A percentile compares a stretch with the other conserved stretches of the same genome.
phyloP scores from a whole-genome alignment of 2,113 vertebrate genomes.

The Megalops atlanticus region DNA sequence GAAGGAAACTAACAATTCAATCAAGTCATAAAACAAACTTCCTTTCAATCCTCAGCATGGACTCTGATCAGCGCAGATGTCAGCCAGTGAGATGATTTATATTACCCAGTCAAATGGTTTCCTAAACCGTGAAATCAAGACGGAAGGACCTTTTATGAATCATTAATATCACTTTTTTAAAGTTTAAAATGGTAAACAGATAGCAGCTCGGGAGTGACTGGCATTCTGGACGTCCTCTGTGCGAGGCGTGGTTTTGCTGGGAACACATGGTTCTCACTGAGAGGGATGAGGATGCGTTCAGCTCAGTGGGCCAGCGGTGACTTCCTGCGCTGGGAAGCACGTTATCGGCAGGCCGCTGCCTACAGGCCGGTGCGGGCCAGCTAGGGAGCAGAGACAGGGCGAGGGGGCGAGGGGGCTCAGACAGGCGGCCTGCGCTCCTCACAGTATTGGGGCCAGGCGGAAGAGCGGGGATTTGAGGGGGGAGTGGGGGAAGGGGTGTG shows the following conservation, averaged over 20 bases:
- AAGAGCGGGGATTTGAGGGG: background rate
- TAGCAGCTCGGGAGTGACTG: background rate
- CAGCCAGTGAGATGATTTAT: no score
- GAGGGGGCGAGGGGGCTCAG: background rate
- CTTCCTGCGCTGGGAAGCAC: background rate
- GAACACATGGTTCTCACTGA: background rate
- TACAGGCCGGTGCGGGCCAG: background rate
- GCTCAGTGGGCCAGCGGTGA: background rate
- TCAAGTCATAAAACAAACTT: no score
- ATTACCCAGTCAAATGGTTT: background rate
- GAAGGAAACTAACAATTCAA: no score
- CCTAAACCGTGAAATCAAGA: background rate
- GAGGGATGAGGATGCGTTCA: background rate
- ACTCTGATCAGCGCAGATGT: no score
- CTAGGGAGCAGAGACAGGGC: background rate
- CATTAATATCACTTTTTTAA: background rate
- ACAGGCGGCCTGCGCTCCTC: background rate
- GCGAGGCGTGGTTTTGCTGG: background rate
- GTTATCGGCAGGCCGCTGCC: background rate
- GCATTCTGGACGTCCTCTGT: background rate
- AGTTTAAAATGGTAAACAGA: background rate
- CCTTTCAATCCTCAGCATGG: background rate
- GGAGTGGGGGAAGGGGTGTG: background rate
- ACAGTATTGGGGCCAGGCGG: background rate
- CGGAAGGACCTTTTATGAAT: background rate